Conservation (phyloP, 2,113 vertebrate genomes). For the Vulpes ferrilata region DNA sequence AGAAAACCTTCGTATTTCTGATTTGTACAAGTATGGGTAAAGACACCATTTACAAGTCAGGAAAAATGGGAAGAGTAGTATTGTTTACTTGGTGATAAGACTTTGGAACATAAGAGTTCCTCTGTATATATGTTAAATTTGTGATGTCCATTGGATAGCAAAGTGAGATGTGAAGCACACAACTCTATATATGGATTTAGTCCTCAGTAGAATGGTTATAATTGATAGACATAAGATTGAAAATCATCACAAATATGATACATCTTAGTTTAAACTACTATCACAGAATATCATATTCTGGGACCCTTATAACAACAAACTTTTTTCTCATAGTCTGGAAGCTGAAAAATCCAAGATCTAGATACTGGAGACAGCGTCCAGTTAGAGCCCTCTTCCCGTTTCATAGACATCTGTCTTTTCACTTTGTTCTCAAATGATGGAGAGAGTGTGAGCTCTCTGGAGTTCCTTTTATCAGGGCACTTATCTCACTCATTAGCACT, state of each 20-base stretch:
- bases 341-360: background rate
- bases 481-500: background rate
- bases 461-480: background rate
- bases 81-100: background rate
- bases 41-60: background rate
- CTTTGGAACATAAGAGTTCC: background rate
- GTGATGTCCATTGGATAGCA: background rate
- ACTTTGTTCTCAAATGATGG: background rate
- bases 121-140: background rate
- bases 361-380: background rate
- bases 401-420: background rate
- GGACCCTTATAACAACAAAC: background rate
- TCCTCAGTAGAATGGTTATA: background rate
- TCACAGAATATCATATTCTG: background rate
- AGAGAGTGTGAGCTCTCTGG: background rate
- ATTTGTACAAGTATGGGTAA: background rate
- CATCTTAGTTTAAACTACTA: background rate
- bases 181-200: background rate
- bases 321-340: background rate
- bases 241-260: background rate
- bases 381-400: background rate
- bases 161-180: background rate
- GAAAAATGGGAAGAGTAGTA: background rate
- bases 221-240: background rate
- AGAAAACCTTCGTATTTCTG: background rate